phyloP scores from a whole-genome alignment of 2,797 vertebrate genomes.

The Sternotherus odoratus region DNA sequence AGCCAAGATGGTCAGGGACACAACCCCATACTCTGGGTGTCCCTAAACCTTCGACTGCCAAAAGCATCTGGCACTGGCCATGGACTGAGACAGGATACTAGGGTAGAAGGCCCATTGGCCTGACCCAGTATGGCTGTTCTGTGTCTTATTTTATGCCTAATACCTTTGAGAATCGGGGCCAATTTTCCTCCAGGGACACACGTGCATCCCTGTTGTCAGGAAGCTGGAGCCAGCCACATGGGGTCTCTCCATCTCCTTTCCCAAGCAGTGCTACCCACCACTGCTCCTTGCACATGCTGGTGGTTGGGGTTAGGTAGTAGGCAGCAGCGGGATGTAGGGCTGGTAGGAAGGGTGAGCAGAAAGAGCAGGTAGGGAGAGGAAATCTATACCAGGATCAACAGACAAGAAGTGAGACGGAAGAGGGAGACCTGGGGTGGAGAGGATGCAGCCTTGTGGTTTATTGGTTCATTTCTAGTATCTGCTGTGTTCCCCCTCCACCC shows the following conservation, averaged over 20 bases:
- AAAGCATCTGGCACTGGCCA: too few relatives aligned
- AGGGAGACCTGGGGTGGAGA: rapidly evolving
- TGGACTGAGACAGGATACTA: too few relatives aligned
- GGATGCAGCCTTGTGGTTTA: neutral
- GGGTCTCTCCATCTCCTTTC: neutral
- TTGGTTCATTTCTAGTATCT: neutral
- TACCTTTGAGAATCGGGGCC: too few relatives aligned
- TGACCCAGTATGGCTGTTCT: too few relatives aligned
- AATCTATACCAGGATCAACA: neutral
- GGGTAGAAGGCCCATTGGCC: too few relatives aligned
- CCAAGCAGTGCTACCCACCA: neutral
- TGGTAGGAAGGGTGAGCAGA: rapidly evolving
- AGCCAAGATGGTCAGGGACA: too few relatives aligned
- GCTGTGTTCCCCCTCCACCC: constrained; percentile 18
- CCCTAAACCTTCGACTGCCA: too few relatives aligned
- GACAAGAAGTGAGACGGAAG: constrained; percentile 29
- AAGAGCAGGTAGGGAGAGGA: neutral
- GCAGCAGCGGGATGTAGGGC: neutral
- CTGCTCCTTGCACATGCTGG: neutral
- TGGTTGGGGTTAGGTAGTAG: too few relatives aligned
- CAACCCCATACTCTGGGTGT: too few relatives aligned
- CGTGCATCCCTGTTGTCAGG: neutral
- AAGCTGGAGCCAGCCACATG: neutral
- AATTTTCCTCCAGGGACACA: too few relatives aligned
- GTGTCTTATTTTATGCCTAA: too few relatives aligned